phyloP scores from a whole-genome alignment of 2,797 vertebrate genomes.

The Toxotes lorentzi region DNA sequence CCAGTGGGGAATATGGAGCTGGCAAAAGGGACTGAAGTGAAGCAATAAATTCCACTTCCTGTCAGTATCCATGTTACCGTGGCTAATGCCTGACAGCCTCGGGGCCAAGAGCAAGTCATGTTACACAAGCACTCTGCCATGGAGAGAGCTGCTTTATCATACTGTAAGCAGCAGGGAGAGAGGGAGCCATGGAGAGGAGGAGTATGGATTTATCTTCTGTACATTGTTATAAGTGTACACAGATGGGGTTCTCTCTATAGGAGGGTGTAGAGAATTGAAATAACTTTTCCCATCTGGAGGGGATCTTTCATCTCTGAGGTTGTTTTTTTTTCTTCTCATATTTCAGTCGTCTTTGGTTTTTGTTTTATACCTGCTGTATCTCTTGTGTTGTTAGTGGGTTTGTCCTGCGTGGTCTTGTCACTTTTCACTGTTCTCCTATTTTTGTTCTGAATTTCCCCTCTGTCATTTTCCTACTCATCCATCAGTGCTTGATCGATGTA shows the following conservation, averaged over 20 bases:
- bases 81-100: conserved; percentile 60
- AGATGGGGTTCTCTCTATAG: conserved; percentile 17
- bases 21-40: conserved; percentile 55
- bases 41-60: conserved; percentile 63
- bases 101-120: conserved; percentile 44
- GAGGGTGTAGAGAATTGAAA: conserved; percentile 19
- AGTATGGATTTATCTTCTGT: conserved; percentile 55
- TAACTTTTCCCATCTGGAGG: conserved; percentile 18
- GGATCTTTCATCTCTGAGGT: conserved; percentile 13
- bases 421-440: conserved; percentile 13
- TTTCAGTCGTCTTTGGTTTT: not conserved
- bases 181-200: conserved; percentile 20
- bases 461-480: conserved; percentile 5
- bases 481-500: not conserved
- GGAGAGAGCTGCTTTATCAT: conserved; percentile 62
- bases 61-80: conserved; percentile 64
- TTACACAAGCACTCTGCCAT: conserved; percentile 55
- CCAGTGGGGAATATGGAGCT: conserved; percentile 44
- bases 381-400: not conserved
- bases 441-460: not conserved
- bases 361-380: conserved; percentile 10
- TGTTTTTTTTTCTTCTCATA: not conserved
- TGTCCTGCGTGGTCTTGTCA: conserved; percentile 9
- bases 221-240: conserved; percentile 47
- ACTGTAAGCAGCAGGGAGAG: conserved; percentile 42